Conservation (phyloP, 2,113 vertebrate species). For the Puntigrus tetrazona region DNA sequence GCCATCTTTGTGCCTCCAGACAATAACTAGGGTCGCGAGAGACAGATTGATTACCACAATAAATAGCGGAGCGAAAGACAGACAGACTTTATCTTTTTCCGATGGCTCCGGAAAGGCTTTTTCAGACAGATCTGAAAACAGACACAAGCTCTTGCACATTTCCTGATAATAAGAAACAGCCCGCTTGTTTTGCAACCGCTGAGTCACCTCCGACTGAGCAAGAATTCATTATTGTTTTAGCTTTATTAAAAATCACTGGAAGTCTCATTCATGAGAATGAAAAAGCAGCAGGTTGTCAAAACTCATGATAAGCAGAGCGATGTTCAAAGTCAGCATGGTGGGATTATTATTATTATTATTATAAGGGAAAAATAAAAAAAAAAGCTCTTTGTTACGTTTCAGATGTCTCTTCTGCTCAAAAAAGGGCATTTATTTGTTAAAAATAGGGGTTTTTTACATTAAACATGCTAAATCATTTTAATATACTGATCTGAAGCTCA, state of each 20-base stretch:
- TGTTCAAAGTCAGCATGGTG: neutral
- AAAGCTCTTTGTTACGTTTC: too few species aligned
- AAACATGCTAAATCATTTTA: too few species aligned
- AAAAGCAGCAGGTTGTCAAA: neutral
- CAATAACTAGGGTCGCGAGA: neutral
- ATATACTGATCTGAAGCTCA: neutral
- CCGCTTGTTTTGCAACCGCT: neutral
- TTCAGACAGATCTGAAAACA: neutral
- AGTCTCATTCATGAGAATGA: slow-evolving; percentile 2
- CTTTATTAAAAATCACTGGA: neutral
- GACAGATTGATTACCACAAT: neutral
- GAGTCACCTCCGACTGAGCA: neutral
- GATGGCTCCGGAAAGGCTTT: neutral
- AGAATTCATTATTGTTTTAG: slow-evolving; percentile 3
- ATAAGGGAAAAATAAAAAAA: too few species aligned
- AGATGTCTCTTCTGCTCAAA: too few species aligned
- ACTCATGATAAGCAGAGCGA: slow-evolving; percentile 1
- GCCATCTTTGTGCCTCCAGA: slow-evolving; percentile 14
- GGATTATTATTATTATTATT: slow-evolving; percentile 19
- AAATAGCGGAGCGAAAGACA: neutral
- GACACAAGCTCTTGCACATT: neutral
- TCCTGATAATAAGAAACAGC: slow-evolving; percentile 11
- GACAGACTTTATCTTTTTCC: neutral
- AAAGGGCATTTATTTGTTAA: too few species aligned
- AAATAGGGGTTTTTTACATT: too few species aligned